A percentile compares a stretch with the other conserved stretches of the same genome.
Evolutionary conservation across 2,888 invertebrate species (phyloP).

Genomic region (Microctonus aethiopoides): DNA sequence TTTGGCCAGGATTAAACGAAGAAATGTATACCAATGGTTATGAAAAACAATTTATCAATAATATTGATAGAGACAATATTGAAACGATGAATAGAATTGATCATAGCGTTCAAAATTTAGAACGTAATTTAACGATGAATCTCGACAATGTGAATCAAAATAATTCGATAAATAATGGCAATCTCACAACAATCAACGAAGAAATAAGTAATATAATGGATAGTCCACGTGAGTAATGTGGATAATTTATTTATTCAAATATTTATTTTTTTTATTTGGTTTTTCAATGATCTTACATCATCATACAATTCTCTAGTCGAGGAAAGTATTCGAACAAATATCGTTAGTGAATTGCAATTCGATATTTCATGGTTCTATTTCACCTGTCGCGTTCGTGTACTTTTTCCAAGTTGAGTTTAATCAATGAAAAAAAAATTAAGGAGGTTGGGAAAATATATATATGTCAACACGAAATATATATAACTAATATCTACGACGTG

Average conservation of each 20-base stretch:
- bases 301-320: constrained; percentile 41
- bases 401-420: constrained; percentile 21
- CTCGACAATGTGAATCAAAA: constrained; percentile 33
- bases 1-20: constrained; percentile 49
- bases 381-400: neutral
- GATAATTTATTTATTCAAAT: neutral
- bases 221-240: constrained; percentile 49
- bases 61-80: constrained; percentile 44
- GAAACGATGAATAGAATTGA: constrained; percentile 49
- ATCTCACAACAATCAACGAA: constrained; percentile 57
- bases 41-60: constrained; percentile 49
- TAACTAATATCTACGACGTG: no score
- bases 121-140: constrained; percentile 45
- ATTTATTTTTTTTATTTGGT: neutral
- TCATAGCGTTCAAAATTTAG: constrained; percentile 48
- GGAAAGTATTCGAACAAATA: constrained; percentile 31
- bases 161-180: constrained; percentile 42
- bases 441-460: no score
- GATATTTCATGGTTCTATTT: neutral
- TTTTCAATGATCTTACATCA: constrained; percentile 40
- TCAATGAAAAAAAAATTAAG: constrained; percentile 17
- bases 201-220: constrained; percentile 50
- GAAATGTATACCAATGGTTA: constrained; percentile 37
- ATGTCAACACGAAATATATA: no score
- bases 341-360: neutral